Conservation (phyloP, 2,113 vertebrate genomes). For the Bostrychus sinensis region DNA sequence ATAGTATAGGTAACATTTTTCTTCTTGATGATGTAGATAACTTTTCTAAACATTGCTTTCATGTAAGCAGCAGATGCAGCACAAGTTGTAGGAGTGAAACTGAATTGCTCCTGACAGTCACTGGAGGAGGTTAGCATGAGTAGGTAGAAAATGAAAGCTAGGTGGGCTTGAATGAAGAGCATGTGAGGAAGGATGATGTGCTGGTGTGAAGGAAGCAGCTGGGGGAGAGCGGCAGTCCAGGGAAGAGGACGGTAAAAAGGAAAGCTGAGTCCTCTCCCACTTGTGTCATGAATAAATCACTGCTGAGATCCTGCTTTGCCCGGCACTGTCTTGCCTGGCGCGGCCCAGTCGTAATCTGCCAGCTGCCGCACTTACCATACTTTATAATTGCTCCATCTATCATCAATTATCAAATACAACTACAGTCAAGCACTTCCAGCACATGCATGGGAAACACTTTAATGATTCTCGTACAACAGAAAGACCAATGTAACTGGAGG, state of each 20-base stretch:
- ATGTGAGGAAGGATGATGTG: conserved; percentile 51
- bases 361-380: conserved; percentile 40
- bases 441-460: conserved; percentile 3
- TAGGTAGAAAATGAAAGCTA: conserved; percentile 41
- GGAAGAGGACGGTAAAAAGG: conserved; percentile 35
- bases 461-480: conserved; percentile 16
- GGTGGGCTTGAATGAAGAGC: conserved; percentile 32
- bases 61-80: conserved; percentile 20
- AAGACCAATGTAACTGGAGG: not conserved
- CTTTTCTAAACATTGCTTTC: not conserved
- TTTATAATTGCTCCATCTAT: conserved; percentile 61
- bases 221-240: conserved; percentile 20
- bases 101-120: conserved; percentile 39
- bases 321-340: conserved; percentile 39
- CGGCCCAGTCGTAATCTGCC: conserved; percentile 55
- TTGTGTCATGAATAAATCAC: conserved; percentile 76
- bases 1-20: no score
- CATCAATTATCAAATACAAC: conserved; percentile 46
- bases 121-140: conserved; percentile 65
- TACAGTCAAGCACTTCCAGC: conserved; percentile 32
- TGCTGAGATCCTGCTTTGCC: conserved; percentile 42
- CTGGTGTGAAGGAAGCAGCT: conserved; percentile 43
- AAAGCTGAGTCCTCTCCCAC: conserved; percentile 57
- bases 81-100: conserved; percentile 19
- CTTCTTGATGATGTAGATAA: no score